Base-by-base conservation (phyloP, 2,888 invertebrate species). In the Gnatocerus cornutus region DNA sequence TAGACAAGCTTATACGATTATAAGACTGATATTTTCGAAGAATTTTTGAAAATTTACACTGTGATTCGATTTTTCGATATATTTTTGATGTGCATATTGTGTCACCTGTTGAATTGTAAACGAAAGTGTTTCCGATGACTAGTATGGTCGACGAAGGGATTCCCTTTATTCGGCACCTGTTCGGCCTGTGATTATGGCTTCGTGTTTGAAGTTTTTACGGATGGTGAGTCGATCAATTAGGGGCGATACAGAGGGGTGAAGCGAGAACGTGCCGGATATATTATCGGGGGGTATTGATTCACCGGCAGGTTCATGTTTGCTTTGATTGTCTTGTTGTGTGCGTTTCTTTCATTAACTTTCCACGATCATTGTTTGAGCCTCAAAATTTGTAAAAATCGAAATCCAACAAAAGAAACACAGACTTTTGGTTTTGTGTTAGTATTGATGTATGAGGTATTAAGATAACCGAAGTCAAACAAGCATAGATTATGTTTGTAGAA, bases 131-230 rank as follows among this genome's bases (percentile, higher is more conserved):
- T 7, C n/a, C 6, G 13, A 10, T 56, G 52, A 58, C 61, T 30
- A 53, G 5, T 8, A 61, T 75, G 75, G 53, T 62, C 46, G 61
- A 21, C 14, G 41, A 45, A 59, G 46, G 58, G 58, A 59, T 45
- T 59, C 45, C 45, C 58, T 29, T n/a, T 21, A 21, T 59, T 59
- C 16, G 66, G 61, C 66, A 65, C 71, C 71, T 76, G 72, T 76
- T 76, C 66, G 68, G 46, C 66, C 61, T 65, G 64, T 62, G 48
- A 79, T 76, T 73, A 83, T 83, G 83, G 80, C 79, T 75, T 79
- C 78, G 73, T 85, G 85, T 73, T 83, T 85, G 74, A 84, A 82
- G 78, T 79, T 84, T 73, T 79, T 82, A 74, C 84, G 84, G 79
- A 85, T 85, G 85, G 85, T 85, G 79, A 84, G 85, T 82, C 50